Percentiles rank a stretch among this genome's conserved stretches.
Conservation (phyloP, 2,797 vertebrate genomes). For the Phalloptychus januarius region DNA sequence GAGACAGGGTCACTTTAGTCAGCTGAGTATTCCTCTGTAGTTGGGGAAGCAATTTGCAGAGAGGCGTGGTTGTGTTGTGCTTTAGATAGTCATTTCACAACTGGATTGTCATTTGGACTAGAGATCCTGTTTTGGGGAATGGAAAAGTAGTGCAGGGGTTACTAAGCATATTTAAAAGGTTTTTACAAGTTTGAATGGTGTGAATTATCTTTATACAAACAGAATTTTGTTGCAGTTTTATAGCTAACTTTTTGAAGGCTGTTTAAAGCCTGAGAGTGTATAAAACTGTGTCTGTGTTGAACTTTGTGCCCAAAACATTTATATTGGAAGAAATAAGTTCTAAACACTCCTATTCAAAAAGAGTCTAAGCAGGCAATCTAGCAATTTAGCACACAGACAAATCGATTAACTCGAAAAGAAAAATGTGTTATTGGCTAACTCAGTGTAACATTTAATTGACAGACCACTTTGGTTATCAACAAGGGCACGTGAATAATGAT, state of each 20-base stretch:
- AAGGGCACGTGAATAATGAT: constrained; percentile 23
- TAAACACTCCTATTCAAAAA: constrained; percentile 39
- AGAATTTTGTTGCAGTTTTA: constrained; percentile 40
- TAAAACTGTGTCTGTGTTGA: constrained; percentile 61
- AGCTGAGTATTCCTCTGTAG: constrained; percentile 35
- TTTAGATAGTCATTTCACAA: constrained; percentile 58
- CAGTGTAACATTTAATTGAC: background rate
- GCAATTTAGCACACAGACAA: background rate
- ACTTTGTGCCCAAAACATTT: constrained; percentile 58
- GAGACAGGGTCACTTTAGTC: constrained; percentile 48
- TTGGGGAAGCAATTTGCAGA: constrained; percentile 30
- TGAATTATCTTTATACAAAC: constrained; percentile 19
- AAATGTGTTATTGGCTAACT: constrained; percentile 4
- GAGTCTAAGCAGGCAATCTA: constrained; percentile 44
- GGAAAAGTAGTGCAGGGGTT: constrained; percentile 31
- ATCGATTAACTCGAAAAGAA: background rate
- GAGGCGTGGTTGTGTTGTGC: constrained; percentile 37
- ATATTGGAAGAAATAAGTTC: constrained; percentile 57
- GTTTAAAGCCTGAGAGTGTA: constrained; percentile 58
- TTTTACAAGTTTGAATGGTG: constrained; percentile 16
- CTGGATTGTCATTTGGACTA: constrained; percentile 17
- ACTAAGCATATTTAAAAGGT: constrained; percentile 37
- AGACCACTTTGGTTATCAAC: background rate
- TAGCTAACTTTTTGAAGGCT: constrained; percentile 66
- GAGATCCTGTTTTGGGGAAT: constrained; percentile 23